phyloP scores from a whole-genome alignment of 2,797 vertebrate genomes.

The Malacoctenus gilli region DNA sequence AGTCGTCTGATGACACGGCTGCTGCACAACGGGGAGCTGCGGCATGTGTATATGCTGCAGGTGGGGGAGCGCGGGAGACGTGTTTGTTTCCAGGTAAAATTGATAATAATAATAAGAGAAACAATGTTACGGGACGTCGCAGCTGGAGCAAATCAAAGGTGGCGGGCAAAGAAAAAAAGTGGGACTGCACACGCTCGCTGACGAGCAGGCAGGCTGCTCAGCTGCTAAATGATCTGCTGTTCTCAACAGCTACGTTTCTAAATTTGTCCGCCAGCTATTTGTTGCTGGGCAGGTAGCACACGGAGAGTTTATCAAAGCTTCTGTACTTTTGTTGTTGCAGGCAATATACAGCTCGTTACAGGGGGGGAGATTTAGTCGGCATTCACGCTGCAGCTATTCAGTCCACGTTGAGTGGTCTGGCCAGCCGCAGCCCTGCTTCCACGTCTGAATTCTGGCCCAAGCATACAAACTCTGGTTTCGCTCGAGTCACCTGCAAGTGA shows the following conservation, averaged over 20 bases:
- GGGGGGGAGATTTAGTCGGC: too few species aligned
- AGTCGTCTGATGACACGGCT: slow-evolving; percentile 55
- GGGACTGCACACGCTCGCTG: too few species aligned
- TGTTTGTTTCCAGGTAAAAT: background rate
- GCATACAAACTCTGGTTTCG: too few species aligned
- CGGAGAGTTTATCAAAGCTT: background rate
- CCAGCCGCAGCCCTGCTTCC: too few species aligned
- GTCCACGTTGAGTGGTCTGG: too few species aligned
- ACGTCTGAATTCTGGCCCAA: too few species aligned
- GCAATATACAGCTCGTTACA: too few species aligned
- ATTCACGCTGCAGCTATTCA: too few species aligned
- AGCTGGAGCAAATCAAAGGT: background rate
- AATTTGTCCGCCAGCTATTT: background rate
- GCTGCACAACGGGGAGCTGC: slow-evolving; percentile 41
- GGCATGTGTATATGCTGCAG: slow-evolving; percentile 15
- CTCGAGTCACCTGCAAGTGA: too few species aligned
- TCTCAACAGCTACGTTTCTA: background rate
- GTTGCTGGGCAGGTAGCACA: background rate
- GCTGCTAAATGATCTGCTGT: background rate
- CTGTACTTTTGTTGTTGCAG: too few species aligned
- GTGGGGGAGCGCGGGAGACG: slow-evolving; percentile 3
- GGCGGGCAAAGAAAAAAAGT: background rate
- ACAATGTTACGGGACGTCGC: background rate
- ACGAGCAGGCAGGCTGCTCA: background rate
- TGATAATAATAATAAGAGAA: background rate